Evolutionary conservation across 2,113 vertebrate species (phyloP), one percentile per base, ranked within the genome.

Genomic region (Ceuthmochares aereus): DNA sequence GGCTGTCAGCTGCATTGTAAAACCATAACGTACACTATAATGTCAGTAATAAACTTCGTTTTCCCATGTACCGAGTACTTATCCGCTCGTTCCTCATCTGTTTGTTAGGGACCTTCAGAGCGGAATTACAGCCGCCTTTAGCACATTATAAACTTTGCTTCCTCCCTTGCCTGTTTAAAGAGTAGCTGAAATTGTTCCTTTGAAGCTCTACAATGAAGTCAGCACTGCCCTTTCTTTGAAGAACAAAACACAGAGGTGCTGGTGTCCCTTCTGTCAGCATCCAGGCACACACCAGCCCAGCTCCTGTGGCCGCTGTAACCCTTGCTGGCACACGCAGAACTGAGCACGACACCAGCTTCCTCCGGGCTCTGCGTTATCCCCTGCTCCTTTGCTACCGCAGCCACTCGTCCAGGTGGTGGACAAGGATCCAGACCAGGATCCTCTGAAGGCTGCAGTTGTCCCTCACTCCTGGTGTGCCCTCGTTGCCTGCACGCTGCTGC

Each of bases 31-130:
- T 97, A 96, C 93, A 95, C 91, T 75, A 93, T 93, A 97, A 95
- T 86, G 95, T 89, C 96, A 88, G 93, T 97, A 98, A 98, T 98
- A 98, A 97, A 98, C 94, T 89, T 62, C 10, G 45, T 94, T 97
- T 95, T 97, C 95, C 93, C 96, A 96, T 87, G 94, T 96, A 96
- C 84, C 12, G 5, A 32, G 84, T 66, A 32, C 29, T 84, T 42
- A 45, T 66, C 78, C 93, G 87, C 84, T 95, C 29, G 3, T 84
- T 92, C 83, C 77, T 90, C 88, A 43, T 76, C 79, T 34, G 70
- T 75, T 51, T 47, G 69, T 62, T 52, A 32, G 81, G 91, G 77
- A 78, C 34, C 80, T 70, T 54, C 43, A 11, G 87, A 10, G 64
- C 8, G 14, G 95, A 89, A 92, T 63, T 20, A 52, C 64, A 91